Conservation (phyloP, 2,797 vertebrate genomes). For the Microchirus variegatus region DNA sequence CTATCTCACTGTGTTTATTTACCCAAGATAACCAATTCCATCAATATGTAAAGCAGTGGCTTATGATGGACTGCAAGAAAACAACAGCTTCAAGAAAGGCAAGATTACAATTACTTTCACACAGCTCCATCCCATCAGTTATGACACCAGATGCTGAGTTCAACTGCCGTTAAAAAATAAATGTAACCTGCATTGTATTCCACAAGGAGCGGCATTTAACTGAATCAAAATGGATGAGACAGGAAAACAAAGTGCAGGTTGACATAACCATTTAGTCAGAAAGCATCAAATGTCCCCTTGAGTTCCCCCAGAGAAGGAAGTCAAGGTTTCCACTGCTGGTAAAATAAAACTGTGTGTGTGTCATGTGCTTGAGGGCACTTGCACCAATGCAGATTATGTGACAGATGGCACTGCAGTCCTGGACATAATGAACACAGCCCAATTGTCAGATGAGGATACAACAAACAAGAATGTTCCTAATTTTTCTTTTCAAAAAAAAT, state of each 20-base stretch:
- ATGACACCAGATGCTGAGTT: slow-evolving; percentile 50
- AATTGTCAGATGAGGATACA: slow-evolving; percentile 49
- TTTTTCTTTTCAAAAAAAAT: slow-evolving; percentile 27
- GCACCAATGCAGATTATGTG: slow-evolving; percentile 57
- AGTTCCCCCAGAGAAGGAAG: slow-evolving; percentile 49
- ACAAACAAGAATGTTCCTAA: slow-evolving; percentile 16
- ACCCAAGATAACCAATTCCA: slow-evolving; percentile 10
- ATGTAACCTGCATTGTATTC: slow-evolving; percentile 49
- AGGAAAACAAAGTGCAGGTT: slow-evolving; percentile 66
- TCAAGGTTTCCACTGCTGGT: slow-evolving; percentile 47
- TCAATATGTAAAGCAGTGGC: slow-evolving; percentile 16
- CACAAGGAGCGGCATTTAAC: slow-evolving; percentile 50
- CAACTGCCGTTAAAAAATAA: slow-evolving; percentile 50
- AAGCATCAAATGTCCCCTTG: slow-evolving; percentile 56
- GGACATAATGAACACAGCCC: slow-evolving; percentile 35
- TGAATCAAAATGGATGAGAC: slow-evolving; percentile 57
- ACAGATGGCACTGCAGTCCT: slow-evolving; percentile 59
- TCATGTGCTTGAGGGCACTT: slow-evolving; percentile 55
- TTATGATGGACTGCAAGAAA: slow-evolving; percentile 2
- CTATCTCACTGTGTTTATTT: neutral
- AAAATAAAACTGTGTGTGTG: slow-evolving; percentile 21
- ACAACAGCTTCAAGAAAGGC: slow-evolving; percentile 23
- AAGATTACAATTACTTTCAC: slow-evolving; percentile 34
- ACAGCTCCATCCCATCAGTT: slow-evolving; percentile 40
- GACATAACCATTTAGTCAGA: slow-evolving; percentile 62